Evolutionary conservation across 2,113 vertebrate species (phyloP).

Genomic region (Scalopus aquaticus): DNA sequence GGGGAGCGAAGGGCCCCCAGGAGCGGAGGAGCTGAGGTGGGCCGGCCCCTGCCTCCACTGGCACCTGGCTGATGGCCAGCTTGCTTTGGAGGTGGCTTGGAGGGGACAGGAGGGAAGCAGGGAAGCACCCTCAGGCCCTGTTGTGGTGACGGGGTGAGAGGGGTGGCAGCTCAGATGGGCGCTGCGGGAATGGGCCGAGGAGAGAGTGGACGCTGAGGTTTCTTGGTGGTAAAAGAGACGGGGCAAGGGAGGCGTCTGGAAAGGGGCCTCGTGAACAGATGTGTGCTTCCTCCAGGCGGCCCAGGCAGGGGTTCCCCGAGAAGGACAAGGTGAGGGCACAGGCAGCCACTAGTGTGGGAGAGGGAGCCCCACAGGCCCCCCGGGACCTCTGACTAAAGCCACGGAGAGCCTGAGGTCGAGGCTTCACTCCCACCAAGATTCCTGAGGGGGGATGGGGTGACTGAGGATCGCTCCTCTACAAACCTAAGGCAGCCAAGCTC

Average conservation of each 20-base stretch:
- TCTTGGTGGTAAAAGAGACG: accelerated
- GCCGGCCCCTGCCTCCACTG: background rate
- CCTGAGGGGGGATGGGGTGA: no score
- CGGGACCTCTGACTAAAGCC: background rate
- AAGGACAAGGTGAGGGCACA: background rate
- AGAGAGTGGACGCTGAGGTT: background rate
- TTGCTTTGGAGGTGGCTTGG: background rate
- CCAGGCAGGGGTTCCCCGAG: no score
- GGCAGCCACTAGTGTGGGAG: accelerated
- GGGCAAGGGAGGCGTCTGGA: background rate
- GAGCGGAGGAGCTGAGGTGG: background rate
- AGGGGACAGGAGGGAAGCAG: background rate
- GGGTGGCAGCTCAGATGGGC: background rate
- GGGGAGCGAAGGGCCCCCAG: background rate
- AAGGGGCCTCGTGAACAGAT: background rate
- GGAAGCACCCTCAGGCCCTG: background rate
- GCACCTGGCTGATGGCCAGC: background rate
- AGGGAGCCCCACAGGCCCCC: background rate
- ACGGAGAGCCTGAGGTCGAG: background rate
- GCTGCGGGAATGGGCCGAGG: background rate
- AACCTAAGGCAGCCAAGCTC: background rate
- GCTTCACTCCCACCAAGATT: background rate
- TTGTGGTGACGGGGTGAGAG: background rate
- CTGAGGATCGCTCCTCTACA: background rate
- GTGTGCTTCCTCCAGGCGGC: background rate